These are phyloP conservation scores for Oreochromis mossambicus DNA, from an alignment of 2,797 vertebrate species.

Conservation along the genomic window DNA sequence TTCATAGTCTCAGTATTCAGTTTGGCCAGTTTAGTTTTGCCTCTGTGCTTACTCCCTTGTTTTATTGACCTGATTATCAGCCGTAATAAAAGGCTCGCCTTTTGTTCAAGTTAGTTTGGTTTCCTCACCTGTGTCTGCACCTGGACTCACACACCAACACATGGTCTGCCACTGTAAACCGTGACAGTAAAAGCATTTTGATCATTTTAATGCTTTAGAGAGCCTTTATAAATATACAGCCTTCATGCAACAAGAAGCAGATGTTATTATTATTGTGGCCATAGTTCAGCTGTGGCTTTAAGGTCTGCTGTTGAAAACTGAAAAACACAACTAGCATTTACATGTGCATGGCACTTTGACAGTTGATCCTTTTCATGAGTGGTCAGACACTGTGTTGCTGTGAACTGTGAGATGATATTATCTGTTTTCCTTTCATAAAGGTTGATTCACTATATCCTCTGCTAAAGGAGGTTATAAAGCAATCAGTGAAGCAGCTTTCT, in stretches of 20 bases:
- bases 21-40: background rate
- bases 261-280: background rate
- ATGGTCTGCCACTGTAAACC: rapidly evolving
- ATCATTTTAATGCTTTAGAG: background rate
- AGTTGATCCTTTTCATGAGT: background rate
- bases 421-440: background rate
- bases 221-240: rapidly evolving
- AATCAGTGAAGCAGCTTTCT: background rate
- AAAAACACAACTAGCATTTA: background rate
- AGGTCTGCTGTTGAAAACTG: background rate
- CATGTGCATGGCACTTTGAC: background rate
- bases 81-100: rapidly evolving
- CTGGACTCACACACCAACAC: background rate
- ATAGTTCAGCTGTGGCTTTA: background rate
- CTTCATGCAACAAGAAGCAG: background rate
- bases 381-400: background rate
- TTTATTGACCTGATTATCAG: background rate
- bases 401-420: background rate
- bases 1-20: background rate
- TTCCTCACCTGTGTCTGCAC: background rate
- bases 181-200: background rate
- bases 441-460: background rate
- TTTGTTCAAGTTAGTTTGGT: background rate
- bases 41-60: background rate
- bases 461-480: background rate